Base-by-base conservation (phyloP, 2,113 vertebrate species). In the Todiramphus chloris region DNA sequence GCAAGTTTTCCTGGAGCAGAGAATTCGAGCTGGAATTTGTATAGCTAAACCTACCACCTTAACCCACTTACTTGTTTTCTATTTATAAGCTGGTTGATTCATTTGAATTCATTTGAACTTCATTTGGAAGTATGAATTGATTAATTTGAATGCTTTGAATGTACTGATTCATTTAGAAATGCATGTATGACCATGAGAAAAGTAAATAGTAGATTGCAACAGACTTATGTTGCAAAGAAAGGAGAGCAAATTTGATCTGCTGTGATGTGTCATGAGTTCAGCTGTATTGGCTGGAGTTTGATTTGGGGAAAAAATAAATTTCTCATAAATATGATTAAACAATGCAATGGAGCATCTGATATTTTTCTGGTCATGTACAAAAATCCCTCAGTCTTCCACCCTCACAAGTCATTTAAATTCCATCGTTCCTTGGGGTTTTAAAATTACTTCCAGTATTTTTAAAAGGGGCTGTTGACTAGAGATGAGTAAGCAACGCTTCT, bases 381-480 rank as follows among this genome's bases (percentile, higher is more conserved):
- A 92, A 95, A n/a, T 31, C 9, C 91, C 50, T 77, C 39, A 46
- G 44, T 58, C 75, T 87, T 94, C 43, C 75, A 93, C 70, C 78
- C 68, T 66, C 56, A 77, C 67, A 84, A 90, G 83, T 90, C 0
- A 83, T 83, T 86, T 83, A 51, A 87, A 90, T 93, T 88, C 68
- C n/a, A 33, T 80, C 4, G 0, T 72, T 85, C 55, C 67, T 74
- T 91, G 70, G 63, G 59, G 59, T 64, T 91, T 94, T 77, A 73
- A 87, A 93, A 92, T 83, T 30, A 58, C 67, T 87, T 91, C 41
- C 59, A 86, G 77, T 70, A 28, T 84, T 64, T 95, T 85, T 86
- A 41, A 82, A 92, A 84, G 68, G 46, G 31, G 28, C 19, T 46
- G n/a, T 83, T 96, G 83, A 82, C 35, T 70, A 33, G 37, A 89